phyloP scores from a whole-genome alignment of 2,797 vertebrate genomes.

The Sebastes baramenuke region DNA sequence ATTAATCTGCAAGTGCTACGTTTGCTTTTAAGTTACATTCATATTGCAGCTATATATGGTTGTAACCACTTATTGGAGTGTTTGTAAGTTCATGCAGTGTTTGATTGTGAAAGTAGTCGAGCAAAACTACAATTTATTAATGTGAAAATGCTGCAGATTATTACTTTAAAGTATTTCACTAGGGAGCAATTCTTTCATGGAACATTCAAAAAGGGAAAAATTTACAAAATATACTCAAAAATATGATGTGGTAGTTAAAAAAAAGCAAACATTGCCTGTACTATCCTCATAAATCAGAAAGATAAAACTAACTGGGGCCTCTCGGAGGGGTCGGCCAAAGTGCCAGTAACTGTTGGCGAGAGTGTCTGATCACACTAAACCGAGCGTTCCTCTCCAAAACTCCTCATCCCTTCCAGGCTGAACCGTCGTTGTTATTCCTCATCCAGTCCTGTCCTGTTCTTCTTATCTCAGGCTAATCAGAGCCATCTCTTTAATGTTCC shows the following conservation, averaged over 20 bases:
- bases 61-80: neutral
- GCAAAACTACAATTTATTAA: neutral
- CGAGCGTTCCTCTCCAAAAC: conserved; percentile 10
- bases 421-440: conserved; percentile 28
- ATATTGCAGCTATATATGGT: neutral
- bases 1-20: neutral
- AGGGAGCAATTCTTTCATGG: neutral
- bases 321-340: neutral
- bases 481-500: conserved; percentile 1
- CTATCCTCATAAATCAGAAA: neutral
- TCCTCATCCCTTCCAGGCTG: conserved; percentile 24
- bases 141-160: neutral
- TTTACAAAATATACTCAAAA: neutral
- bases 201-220: neutral
- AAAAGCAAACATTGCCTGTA: neutral
- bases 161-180: neutral
- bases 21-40: neutral
- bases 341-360: neutral
- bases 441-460: neutral
- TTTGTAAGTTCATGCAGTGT: neutral
- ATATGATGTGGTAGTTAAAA: neutral
- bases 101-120: neutral
- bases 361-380: conserved; percentile 31
- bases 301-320: neutral
- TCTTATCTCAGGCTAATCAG: conserved; percentile 14